Base-by-base conservation (phyloP, 1,140 invertebrate genomes). In the Drosophila sturtevanti region DNA sequence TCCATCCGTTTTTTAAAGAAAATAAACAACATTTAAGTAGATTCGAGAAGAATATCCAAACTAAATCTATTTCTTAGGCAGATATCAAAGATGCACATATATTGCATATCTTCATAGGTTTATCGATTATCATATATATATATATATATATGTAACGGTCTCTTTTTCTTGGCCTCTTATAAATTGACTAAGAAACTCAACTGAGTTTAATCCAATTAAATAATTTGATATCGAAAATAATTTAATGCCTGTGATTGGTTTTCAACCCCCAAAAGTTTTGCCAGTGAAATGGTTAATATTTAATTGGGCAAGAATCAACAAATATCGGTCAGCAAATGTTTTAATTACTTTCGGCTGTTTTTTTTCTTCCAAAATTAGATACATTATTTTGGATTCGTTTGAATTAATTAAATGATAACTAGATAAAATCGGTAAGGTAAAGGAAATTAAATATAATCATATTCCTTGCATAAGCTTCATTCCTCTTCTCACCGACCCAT, bases 401-500 rank as follows among this genome's bases (percentile, higher is more conserved):
- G 63, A 79, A 79, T 87, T 89, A 89, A 89, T 89, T 89, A 68
- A 72, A 70, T 80, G 73, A 77, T 63, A 73, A 9, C 18, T 16
- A 41, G 85, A 87, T 82, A 69, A 62, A 72, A 78, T 78, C 69
- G 18, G n/a, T n/a, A 12, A 27, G 22, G 22, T 12, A 41, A 64
- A 84, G 84, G 76, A 87, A 87, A 89, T 89, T 73, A 78, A 87
- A 79, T 68, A 55, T 61, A 63, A 61, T 68, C 67, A 79, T 62
- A 72, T 67, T 72, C 35, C 34, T 52, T 21, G 31, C 37, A 65
- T 64, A 64, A 38, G 14, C n/a, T 11, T n/a, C n/a, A 41, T 2
- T 27, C 9, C 41, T 59, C 11, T 41, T 5, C 5, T 31, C n/a
- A n/a, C n/a, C 44, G 5, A 24, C 63, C 37, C 55, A 73, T 74